Conservation (phyloP, 2,888 invertebrate genomes). For the Drosophila paranaensis region DNA sequence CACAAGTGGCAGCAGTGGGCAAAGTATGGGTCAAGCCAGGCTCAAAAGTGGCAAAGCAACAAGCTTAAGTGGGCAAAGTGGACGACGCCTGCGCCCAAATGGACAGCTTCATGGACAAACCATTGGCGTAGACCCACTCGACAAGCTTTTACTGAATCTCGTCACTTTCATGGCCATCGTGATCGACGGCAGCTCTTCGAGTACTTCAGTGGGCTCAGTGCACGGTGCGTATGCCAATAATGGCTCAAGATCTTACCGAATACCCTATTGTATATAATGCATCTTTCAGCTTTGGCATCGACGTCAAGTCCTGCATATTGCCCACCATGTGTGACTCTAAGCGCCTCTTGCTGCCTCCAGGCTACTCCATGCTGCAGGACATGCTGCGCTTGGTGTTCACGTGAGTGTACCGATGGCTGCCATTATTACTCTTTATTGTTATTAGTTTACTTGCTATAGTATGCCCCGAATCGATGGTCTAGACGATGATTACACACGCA, state of each 20-base stretch:
- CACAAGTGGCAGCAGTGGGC: slow-evolving; percentile 70
- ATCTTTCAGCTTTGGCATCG: slow-evolving; percentile 69
- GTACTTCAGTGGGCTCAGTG: slow-evolving; percentile 71
- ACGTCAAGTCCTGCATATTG: slow-evolving; percentile 86
- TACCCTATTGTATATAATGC: no score
- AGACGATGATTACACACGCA: slow-evolving; percentile 58
- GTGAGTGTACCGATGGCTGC: slow-evolving; percentile 84
- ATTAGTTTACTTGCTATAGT: slow-evolving; percentile 8
- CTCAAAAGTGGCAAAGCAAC: slow-evolving; percentile 46
- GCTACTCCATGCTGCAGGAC: slow-evolving; percentile 89
- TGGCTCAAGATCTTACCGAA: not conserved
- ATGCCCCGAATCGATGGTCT: slow-evolving; percentile 63
- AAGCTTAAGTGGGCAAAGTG: slow-evolving; percentile 61
- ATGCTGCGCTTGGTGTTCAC: slow-evolving; percentile 88
- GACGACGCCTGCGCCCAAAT: slow-evolving; percentile 61
- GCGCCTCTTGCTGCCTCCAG: slow-evolving; percentile 86
- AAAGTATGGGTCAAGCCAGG: slow-evolving; percentile 48
- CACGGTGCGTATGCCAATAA: slow-evolving; percentile 58
- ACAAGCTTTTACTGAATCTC: not conserved
- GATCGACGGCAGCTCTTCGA: slow-evolving; percentile 81
- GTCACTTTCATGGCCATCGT: slow-evolving; percentile 74
- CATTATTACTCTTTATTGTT: not conserved
- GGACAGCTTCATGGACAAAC: slow-evolving; percentile 44
- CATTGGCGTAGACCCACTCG: slow-evolving; percentile 9
- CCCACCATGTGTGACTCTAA: slow-evolving; percentile 89